These are phyloP conservation scores for Crossocerus cetratus DNA, from an alignment of 2,888 invertebrate species.

Conservation along the genomic window DNA sequence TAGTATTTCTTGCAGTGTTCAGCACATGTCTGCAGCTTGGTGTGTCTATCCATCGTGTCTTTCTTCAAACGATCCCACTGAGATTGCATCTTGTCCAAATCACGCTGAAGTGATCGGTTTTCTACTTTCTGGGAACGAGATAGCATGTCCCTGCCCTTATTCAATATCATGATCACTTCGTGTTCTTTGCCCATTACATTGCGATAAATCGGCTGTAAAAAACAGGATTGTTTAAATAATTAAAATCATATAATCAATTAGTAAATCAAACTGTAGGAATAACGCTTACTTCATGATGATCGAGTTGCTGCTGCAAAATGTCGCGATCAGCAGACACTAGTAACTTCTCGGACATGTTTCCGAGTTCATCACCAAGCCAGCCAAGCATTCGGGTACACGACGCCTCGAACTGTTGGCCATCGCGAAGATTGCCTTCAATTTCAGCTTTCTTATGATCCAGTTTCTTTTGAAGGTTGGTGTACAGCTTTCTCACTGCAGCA, in stretches of 20 bases:
- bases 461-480: slow-evolving; percentile 92
- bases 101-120: slow-evolving; percentile 83
- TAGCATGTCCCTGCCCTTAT: slow-evolving; percentile 89
- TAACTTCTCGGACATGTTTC: slow-evolving; percentile 86
- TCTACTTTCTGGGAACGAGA: slow-evolving; percentile 77
- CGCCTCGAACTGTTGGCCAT: slow-evolving; percentile 93
- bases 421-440: slow-evolving; percentile 90
- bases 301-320: slow-evolving; percentile 90
- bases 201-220: slow-evolving; percentile 86
- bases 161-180: slow-evolving; percentile 94
- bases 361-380: slow-evolving; percentile 91
- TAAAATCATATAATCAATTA: no score
- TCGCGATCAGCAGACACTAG: slow-evolving; percentile 91
- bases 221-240: background rate
- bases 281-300: slow-evolving; percentile 85
- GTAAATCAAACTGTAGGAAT: background rate
- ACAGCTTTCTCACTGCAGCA: slow-evolving; percentile 90
- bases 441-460: slow-evolving; percentile 93
- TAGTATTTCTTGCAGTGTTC: slow-evolving; percentile 95
- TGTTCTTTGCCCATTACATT: slow-evolving; percentile 93
- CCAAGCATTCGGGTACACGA: slow-evolving; percentile 92
- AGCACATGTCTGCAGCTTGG: slow-evolving; percentile 88
- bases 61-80: slow-evolving; percentile 95
- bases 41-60: slow-evolving; percentile 91
- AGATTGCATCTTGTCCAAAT: slow-evolving; percentile 92